phyloP scores from a whole-genome alignment of 2,113 vertebrate species.

The Cryptoleucopteryx plumbea region DNA sequence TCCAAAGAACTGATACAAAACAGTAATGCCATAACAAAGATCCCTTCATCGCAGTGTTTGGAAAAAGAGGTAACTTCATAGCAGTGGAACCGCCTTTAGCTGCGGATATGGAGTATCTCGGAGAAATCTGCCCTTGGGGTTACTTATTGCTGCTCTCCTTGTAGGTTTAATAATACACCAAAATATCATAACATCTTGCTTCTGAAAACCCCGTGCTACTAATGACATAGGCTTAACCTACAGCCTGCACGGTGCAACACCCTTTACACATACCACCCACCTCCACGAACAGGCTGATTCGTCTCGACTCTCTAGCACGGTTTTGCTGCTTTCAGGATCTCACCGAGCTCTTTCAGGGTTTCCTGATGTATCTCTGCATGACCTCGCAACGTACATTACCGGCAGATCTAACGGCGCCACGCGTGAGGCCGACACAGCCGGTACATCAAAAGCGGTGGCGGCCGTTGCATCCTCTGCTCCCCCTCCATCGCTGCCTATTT shows the following conservation, averaged over 20 bases:
- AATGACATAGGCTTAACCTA: neutral
- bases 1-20: neutral
- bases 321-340: neutral
- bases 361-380: neutral
- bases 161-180: neutral
- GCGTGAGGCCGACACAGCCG: neutral
- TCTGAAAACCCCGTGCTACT: neutral
- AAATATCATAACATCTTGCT: neutral
- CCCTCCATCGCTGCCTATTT: rapidly evolving
- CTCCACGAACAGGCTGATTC: neutral
- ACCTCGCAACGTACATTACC: neutral
- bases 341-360: neutral
- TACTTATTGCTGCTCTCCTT: neutral
- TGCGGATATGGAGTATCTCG: neutral
- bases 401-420: neutral
- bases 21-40: neutral
- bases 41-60: neutral
- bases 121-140: neutral
- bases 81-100: neutral
- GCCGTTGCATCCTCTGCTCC: neutral
- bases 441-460: neutral
- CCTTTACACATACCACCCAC: neutral
- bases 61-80: neutral
- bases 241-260: neutral
- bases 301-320: rapidly evolving